Evolutionary conservation across 2,888 invertebrate species (phyloP).

Genomic region (Sesia apiformis): DNA sequence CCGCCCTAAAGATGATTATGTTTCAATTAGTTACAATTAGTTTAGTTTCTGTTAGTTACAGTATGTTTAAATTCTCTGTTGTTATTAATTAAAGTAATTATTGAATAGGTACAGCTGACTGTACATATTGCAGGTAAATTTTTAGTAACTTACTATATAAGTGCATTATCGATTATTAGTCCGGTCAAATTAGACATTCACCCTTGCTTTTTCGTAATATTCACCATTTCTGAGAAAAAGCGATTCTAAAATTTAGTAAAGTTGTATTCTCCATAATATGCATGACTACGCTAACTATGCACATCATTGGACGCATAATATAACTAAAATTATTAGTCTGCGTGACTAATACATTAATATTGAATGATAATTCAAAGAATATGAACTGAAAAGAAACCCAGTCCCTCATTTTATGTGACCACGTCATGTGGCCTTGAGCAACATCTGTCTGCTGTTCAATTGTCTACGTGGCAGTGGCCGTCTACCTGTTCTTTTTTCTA

Average conservation of each 20-base stretch:
- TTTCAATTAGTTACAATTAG: no score
- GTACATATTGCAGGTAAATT: no score
- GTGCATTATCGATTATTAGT: no score
- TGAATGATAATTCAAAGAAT: background rate
- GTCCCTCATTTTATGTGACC: background rate
- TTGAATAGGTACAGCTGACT: no score
- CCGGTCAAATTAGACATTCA: no score
- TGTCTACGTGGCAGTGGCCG: slow-evolving; percentile 1
- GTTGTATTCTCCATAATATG: background rate
- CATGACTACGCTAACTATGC: background rate
- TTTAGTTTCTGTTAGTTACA: no score
- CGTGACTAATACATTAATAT: background rate
- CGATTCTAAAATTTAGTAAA: background rate
- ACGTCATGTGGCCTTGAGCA: background rate
- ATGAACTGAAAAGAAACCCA: background rate
- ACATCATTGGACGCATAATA: background rate
- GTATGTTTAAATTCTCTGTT: no score
- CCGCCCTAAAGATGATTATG: no score
- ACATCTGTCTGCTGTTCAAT: background rate
- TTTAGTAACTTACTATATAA: no score
- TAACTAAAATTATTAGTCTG: background rate
- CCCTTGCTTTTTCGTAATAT: background rate
- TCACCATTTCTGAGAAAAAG: background rate
- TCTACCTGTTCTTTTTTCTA: slow-evolving; percentile 4
- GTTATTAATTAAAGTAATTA: no score